Percentiles rank a stretch among this genome's conserved stretches.
These are phyloP conservation scores for Cossypha caffra DNA, from an alignment of 2,797 vertebrate species.

Conservation along the genomic window DNA sequence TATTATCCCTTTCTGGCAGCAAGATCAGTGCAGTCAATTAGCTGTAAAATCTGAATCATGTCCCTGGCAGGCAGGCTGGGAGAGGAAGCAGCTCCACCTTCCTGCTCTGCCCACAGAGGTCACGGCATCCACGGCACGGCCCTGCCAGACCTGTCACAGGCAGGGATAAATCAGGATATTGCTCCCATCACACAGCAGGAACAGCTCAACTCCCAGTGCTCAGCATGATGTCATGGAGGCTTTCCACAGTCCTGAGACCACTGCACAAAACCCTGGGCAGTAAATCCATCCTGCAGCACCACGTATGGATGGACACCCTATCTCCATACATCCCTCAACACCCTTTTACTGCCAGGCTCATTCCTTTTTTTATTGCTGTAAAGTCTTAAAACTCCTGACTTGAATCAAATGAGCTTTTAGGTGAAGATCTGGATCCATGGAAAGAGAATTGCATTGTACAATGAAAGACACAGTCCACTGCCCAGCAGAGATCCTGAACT, in stretches of 20 bases:
- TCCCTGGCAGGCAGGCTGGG: background rate
- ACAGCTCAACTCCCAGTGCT: background rate
- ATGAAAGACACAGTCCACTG: background rate
- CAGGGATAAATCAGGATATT: background rate
- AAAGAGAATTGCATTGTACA: background rate
- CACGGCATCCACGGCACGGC: background rate
- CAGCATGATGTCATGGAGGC: background rate
- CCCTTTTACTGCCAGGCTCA: background rate
- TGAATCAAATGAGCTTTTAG: background rate
- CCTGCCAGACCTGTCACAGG: background rate
- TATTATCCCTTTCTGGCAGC: conserved; percentile 47
- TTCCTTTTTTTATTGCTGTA: background rate
- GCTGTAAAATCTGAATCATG: conserved; percentile 48
- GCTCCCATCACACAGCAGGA: background rate
- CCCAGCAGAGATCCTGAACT: background rate
- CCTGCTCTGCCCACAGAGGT: conserved; percentile 35
- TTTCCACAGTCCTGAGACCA: background rate
- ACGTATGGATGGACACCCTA: rapidly evolving
- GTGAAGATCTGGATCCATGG: background rate
- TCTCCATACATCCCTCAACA: background rate
- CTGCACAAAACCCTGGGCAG: background rate
- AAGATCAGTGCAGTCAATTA: conserved; percentile 27
- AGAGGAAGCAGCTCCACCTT: conserved; percentile 59
- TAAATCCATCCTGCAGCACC: background rate
- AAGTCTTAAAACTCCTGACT: background rate